Evolutionary conservation across 2,113 vertebrate species (phyloP).

Genomic region (Melierax canorus): DNA sequence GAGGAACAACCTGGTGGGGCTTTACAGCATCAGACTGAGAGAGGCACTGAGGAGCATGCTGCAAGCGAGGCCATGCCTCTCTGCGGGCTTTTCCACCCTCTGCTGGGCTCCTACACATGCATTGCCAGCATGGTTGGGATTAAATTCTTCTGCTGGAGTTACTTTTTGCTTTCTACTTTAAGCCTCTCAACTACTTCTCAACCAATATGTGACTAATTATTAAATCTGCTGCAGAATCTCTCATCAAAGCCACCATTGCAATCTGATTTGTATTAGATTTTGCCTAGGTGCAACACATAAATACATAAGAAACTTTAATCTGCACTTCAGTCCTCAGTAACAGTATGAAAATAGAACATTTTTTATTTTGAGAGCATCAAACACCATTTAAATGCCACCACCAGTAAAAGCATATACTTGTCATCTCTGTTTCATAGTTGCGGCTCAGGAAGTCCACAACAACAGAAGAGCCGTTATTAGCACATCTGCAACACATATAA

Average conservation of each 20-base stretch:
- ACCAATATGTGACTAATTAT: background rate
- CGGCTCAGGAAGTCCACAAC: background rate
- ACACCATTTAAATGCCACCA: background rate
- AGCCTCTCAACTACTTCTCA: background rate
- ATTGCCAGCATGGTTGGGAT: background rate
- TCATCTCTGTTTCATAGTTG: background rate
- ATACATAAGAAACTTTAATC: constrained; percentile 21
- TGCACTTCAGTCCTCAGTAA: background rate
- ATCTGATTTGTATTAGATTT: background rate
- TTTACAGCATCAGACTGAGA: background rate
- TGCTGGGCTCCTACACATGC: accelerated
- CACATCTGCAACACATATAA: constrained; percentile 31
- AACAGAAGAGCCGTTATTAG: constrained; percentile 19
- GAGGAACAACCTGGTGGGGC: too few relatives aligned
- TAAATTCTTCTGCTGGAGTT: background rate
- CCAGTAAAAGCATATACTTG: background rate
- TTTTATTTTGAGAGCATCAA: background rate
- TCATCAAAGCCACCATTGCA: background rate
- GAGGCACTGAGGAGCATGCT: background rate
- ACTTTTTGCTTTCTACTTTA: background rate
- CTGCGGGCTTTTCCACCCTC: background rate
- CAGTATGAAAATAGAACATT: constrained; percentile 20
- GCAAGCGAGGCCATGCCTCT: background rate
- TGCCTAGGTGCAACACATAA: background rate
- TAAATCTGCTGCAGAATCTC: constrained; percentile 1